Conservation (phyloP, 2,797 vertebrate genomes). For the Paedocypris micromegethes region DNA sequence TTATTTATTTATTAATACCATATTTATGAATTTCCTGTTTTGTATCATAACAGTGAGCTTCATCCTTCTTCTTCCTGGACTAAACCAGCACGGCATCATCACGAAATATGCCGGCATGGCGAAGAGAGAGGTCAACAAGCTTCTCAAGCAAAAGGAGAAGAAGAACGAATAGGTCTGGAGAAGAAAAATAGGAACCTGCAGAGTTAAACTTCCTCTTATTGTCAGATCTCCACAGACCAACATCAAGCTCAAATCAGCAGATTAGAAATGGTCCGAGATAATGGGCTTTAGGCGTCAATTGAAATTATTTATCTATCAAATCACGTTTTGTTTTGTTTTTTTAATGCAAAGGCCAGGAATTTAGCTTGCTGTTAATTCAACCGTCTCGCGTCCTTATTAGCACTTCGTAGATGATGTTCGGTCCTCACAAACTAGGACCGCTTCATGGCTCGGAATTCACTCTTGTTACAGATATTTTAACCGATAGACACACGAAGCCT, state of each 20-base stretch:
- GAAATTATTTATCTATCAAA: no score
- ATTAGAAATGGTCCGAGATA: background rate
- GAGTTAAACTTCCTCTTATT: background rate
- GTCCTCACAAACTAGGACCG: no score
- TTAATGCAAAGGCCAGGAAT: no score
- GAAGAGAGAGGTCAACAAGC: constrained; percentile 94
- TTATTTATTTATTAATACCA: no score
- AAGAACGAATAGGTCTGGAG: constrained; percentile 78
- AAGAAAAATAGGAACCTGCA: constrained; percentile 4
- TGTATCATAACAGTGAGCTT: constrained; percentile 74
- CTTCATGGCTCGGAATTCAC: no score
- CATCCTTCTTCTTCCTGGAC: constrained; percentile 85
- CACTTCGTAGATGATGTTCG: no score
- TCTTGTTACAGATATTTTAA: no score
- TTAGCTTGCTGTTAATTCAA: no score
- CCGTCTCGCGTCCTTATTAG: no score
- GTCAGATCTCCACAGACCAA: constrained; percentile 23
- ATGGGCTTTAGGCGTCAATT: no score
- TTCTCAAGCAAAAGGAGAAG: constrained; percentile 97
- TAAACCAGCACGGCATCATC: constrained; percentile 93
- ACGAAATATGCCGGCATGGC: constrained; percentile 89
- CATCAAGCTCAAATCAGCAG: constrained; percentile 10
- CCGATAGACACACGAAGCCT: background rate
- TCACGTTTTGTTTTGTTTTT: no score
- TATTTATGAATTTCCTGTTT: no score